These are phyloP conservation scores for Himalopsyche phryganea DNA, from an alignment of 1,140 invertebrate species.

Conservation along the genomic window DNA sequence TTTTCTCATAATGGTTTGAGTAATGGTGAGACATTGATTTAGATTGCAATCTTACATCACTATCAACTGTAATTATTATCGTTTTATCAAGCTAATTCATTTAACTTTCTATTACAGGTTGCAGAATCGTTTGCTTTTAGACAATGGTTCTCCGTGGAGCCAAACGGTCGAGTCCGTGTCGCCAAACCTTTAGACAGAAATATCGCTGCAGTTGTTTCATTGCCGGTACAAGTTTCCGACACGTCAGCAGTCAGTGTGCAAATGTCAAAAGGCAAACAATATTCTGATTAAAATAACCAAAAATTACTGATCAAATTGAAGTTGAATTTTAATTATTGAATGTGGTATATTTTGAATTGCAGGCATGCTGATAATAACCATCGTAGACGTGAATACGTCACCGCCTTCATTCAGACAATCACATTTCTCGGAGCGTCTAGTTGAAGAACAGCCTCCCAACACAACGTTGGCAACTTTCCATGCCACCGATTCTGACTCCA, in stretches of 20 bases:
- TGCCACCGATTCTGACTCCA: constrained; percentile 79
- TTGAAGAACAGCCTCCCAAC: constrained; percentile 80
- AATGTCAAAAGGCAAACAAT: constrained; percentile 66
- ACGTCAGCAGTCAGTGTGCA: constrained; percentile 73
- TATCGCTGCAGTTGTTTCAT: constrained; percentile 66
- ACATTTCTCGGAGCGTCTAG: constrained; percentile 64
- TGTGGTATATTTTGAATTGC: constrained; percentile 15
- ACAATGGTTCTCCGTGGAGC: constrained; percentile 67
- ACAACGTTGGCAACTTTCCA: constrained; percentile 75
- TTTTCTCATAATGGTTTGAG: too few species aligned
- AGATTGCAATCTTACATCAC: too few species aligned
- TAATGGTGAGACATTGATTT: too few species aligned
- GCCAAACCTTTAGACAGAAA: constrained; percentile 63
- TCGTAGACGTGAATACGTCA: constrained; percentile 75
- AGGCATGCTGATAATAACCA: constrained; percentile 79
- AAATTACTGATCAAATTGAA: too few species aligned
- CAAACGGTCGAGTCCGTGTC: constrained; percentile 71
- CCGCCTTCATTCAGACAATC: constrained; percentile 65
- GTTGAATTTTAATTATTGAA: too few species aligned
- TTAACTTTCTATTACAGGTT: constrained; percentile 44
- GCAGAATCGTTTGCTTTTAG: constrained; percentile 54
- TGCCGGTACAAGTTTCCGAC: constrained; percentile 79
- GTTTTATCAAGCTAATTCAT: too few species aligned
- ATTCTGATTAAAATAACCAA: too few species aligned
- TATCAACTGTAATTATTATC: too few species aligned